phyloP scores from a whole-genome alignment of 1,140 invertebrate genomes.

The Dendrolimus punctatus region DNA sequence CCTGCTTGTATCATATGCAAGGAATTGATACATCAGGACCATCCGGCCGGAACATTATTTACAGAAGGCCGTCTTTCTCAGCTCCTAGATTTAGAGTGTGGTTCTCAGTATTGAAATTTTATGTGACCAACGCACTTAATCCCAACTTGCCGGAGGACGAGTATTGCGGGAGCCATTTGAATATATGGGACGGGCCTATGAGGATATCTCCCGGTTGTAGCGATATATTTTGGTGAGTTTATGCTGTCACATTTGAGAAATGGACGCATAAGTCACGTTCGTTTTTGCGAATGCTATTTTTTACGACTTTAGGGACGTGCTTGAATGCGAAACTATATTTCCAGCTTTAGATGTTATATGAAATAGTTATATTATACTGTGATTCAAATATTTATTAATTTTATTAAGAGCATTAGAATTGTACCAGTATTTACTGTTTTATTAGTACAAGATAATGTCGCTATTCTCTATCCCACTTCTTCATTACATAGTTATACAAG shows the following conservation, averaged over 20 bases:
- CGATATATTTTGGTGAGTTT: constrained; percentile 82
- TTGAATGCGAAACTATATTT: too few species aligned
- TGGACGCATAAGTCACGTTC: too few species aligned
- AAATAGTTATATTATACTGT: too few species aligned
- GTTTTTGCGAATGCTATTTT: too few species aligned
- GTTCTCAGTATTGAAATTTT: constrained; percentile 91
- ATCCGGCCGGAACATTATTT: constrained; percentile 75
- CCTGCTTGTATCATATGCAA: constrained; percentile 88
- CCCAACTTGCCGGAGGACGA: constrained; percentile 76
- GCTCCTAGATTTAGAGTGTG: constrained; percentile 84
- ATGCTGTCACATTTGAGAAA: background rate
- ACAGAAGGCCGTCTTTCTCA: constrained; percentile 74
- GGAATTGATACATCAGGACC: constrained; percentile 73
- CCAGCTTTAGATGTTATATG: too few species aligned
- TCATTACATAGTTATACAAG: too few species aligned
- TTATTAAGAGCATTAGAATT: too few species aligned
- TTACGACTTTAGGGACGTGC: too few species aligned
- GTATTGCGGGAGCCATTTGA: constrained; percentile 84
- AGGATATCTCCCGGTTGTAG: constrained; percentile 84
- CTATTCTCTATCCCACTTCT: too few species aligned
- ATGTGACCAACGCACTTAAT: constrained; percentile 76
- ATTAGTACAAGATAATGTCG: too few species aligned
- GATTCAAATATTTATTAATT: too few species aligned
- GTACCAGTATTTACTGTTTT: too few species aligned
- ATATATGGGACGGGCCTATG: constrained; percentile 88